These are phyloP conservation scores for Clarias fuscus DNA, from an alignment of 2,797 vertebrate genomes.

Conservation along the genomic window DNA sequence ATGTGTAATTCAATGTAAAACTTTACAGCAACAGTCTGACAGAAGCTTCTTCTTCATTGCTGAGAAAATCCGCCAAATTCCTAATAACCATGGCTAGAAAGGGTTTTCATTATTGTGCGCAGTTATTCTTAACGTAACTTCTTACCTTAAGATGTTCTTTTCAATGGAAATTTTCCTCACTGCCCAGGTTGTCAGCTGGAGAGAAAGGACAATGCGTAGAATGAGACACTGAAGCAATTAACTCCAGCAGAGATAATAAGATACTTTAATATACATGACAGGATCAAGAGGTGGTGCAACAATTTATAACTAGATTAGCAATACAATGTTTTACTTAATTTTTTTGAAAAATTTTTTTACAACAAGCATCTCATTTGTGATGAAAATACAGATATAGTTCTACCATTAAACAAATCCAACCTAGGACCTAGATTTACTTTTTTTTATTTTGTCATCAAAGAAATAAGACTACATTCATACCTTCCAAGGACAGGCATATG, in stretches of 20 bases:
- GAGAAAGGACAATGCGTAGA: not conserved
- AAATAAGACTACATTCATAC: not conserved
- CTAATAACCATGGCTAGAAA: not conserved
- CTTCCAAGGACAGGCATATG: not conserved
- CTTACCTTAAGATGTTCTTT: not conserved
- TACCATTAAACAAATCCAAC: not conserved
- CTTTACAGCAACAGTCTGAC: not conserved
- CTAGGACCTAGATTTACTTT: not conserved
- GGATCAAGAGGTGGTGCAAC: slow-evolving; percentile 27
- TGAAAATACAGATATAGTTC: not conserved
- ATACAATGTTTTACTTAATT: not conserved
- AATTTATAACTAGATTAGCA: slow-evolving; percentile 6
- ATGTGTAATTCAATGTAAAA: not conserved
- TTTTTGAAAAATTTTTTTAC: no score
- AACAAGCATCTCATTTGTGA: not conserved
- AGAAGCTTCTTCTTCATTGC: not conserved
- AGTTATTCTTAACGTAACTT: not conserved
- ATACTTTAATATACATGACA: not conserved
- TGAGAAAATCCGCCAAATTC: not conserved
- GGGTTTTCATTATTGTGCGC: not conserved
- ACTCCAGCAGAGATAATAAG: not conserved
- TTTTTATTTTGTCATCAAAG: not conserved
- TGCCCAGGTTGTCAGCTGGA: not conserved
- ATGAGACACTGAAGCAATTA: not conserved
- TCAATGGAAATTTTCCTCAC: not conserved